phyloP scores from a whole-genome alignment of 2,888 invertebrate species.

The Argyra leucocephala region DNA sequence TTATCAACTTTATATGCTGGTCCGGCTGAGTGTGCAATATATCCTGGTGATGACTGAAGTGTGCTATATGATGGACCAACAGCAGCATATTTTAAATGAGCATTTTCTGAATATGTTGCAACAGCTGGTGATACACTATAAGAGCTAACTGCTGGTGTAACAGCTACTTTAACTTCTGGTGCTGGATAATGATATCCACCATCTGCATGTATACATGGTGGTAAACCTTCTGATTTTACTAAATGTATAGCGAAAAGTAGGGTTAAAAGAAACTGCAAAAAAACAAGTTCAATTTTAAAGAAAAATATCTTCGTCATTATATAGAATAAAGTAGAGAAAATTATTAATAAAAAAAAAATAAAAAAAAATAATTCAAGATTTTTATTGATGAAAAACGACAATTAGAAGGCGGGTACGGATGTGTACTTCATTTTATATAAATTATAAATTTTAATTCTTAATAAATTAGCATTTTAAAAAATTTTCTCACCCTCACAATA shows the following conservation, averaged over 20 bases:
- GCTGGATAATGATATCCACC: slow-evolving; percentile 50
- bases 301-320: too few species aligned
- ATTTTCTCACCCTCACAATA: not conserved
- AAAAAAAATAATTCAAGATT: too few species aligned
- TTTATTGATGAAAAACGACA: too few species aligned
- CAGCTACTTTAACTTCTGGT: slow-evolving; percentile 48
- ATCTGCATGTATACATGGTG: slow-evolving; percentile 35
- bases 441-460: too few species aligned
- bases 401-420: too few species aligned
- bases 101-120: slow-evolving; percentile 35
- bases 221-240: slow-evolving; percentile 30
- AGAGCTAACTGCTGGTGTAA: slow-evolving; percentile 36
- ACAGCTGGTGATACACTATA: slow-evolving; percentile 34
- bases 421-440: too few species aligned
- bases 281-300: too few species aligned
- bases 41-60: slow-evolving; percentile 34
- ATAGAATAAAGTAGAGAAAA: too few species aligned
- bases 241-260: slow-evolving; percentile 34
- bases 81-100: slow-evolving; percentile 40
- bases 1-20: slow-evolving; percentile 31
- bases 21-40: slow-evolving; percentile 31
- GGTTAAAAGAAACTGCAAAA: slow-evolving; percentile 30
- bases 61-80: slow-evolving; percentile 33
- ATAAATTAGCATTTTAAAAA: not conserved
- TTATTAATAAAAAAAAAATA: too few species aligned